Conservation (phyloP, 2,113 vertebrate genomes). For the Apaloderma vittatum region DNA sequence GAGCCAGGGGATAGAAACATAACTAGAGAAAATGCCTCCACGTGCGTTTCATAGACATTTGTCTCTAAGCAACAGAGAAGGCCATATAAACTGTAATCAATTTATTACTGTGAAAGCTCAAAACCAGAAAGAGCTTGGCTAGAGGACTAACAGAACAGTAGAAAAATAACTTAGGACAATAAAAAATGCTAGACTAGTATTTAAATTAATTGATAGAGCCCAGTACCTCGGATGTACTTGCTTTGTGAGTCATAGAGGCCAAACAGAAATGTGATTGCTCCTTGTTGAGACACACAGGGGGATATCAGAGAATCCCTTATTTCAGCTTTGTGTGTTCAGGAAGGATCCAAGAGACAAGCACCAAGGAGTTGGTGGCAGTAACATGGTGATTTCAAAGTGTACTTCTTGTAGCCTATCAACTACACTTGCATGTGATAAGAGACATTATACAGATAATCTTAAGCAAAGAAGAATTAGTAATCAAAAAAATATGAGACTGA, state of each 20-base stretch:
- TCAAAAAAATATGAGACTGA: too few species aligned
- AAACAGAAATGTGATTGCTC: neutral
- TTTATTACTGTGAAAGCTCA: neutral
- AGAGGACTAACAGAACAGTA: neutral
- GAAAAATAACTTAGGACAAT: neutral
- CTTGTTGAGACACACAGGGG: neutral
- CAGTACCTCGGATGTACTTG: neutral
- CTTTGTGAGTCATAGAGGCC: neutral
- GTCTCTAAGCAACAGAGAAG: neutral
- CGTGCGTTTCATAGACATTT: neutral
- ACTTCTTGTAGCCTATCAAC: neutral
- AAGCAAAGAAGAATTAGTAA: neutral
- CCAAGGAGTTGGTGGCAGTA: neutral
- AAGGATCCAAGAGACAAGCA: too few species aligned
- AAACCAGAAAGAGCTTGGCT: neutral
- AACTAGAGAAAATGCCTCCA: neutral
- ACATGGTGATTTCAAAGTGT: neutral
- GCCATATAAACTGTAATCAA: neutral
- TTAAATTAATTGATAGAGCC: neutral
- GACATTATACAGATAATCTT: neutral
- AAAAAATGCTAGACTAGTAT: neutral
- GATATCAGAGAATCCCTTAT: neutral
- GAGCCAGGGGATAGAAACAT: accelerated
- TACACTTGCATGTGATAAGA: neutral
- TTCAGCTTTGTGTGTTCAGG: neutral